Percentiles rank a stretch among this genome's conserved stretches.
Evolutionary conservation across 2,888 invertebrate species (phyloP).

Genomic region (Agrotis segetum): DNA sequence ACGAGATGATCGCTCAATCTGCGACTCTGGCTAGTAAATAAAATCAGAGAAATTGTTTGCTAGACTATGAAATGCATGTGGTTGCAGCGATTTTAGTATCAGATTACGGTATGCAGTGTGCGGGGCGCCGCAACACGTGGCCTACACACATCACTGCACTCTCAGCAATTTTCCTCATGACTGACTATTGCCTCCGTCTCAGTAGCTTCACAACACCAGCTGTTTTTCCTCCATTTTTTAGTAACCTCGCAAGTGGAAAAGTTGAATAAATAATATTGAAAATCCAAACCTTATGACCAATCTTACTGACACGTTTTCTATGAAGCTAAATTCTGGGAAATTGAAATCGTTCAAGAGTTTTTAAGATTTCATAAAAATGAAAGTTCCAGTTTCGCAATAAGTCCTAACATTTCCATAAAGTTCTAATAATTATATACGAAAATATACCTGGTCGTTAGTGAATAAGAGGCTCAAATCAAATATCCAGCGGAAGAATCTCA

Average conservation of each 20-base stretch:
- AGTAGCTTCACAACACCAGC: constrained; percentile 76
- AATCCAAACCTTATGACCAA: background rate
- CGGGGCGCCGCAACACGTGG: constrained; percentile 80
- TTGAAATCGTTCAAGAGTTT: too few relatives aligned
- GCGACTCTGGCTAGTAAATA: constrained; percentile 9
- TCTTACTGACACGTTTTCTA: too few relatives aligned
- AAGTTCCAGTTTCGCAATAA: background rate
- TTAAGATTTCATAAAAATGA: background rate
- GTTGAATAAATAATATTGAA: background rate
- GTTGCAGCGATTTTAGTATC: constrained; percentile 73
- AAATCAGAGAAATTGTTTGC: constrained; percentile 50
- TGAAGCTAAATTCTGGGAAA: background rate
- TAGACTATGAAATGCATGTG: constrained; percentile 70
- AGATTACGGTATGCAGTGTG: constrained; percentile 71
- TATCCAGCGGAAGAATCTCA: constrained; percentile 11
- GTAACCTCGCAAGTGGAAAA: constrained; percentile 42
- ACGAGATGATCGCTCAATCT: background rate
- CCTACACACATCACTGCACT: constrained; percentile 79
- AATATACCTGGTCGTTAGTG: background rate
- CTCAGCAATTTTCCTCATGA: constrained; percentile 81
- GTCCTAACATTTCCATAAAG: constrained; percentile 2
- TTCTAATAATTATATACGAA: constrained; percentile 7
- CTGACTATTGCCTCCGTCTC: constrained; percentile 78
- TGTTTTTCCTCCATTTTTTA: constrained; percentile 60
- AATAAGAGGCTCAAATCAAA: constrained; percentile 12